Conservation (phyloP, 2,113 vertebrate species). For the Micromys minutus region DNA sequence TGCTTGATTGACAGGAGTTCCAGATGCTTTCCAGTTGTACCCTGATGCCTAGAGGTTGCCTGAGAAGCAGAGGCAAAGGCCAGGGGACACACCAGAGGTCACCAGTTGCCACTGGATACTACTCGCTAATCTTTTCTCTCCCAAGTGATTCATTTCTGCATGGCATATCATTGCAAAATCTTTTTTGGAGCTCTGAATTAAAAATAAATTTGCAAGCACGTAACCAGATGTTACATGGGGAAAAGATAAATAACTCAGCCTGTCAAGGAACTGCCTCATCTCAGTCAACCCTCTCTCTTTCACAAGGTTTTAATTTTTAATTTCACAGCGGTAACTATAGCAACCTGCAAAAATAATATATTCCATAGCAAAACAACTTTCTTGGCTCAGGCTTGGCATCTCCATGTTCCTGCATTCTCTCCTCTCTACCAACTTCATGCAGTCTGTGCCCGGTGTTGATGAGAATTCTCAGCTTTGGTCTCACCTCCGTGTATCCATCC, state of each 20-base stretch:
- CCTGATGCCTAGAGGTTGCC: slow-evolving; percentile 63
- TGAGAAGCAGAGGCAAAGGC: slow-evolving; percentile 45
- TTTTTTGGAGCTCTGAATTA: slow-evolving; percentile 78
- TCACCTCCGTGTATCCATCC: slow-evolving; percentile 24
- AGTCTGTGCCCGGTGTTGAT: slow-evolving; percentile 61
- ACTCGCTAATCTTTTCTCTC: slow-evolving; percentile 35
- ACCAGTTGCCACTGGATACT: not conserved
- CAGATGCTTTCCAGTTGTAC: slow-evolving; percentile 34
- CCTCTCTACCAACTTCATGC: slow-evolving; percentile 62
- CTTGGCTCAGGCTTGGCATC: slow-evolving; percentile 78
- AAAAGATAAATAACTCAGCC: slow-evolving; percentile 73
- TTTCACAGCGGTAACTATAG: slow-evolving; percentile 88
- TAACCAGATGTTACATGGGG: slow-evolving; percentile 82
- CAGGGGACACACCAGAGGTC: slow-evolving; percentile 46
- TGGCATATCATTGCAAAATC: slow-evolving; percentile 55
- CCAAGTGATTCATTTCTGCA: slow-evolving; percentile 27
- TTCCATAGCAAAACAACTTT: slow-evolving; percentile 82
- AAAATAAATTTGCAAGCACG: slow-evolving; percentile 80
- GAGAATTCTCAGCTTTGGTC: slow-evolving; percentile 24
- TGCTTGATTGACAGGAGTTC: slow-evolving; percentile 76
- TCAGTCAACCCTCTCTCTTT: slow-evolving; percentile 85
- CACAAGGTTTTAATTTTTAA: slow-evolving; percentile 85
- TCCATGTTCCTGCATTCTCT: slow-evolving; percentile 71
- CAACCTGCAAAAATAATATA: slow-evolving; percentile 85
- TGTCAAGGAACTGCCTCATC: slow-evolving; percentile 83